Percentiles rank a stretch among this genome's conserved stretches.
Conservation (phyloP, 2,888 invertebrate genomes). For the Noctua janthina region DNA sequence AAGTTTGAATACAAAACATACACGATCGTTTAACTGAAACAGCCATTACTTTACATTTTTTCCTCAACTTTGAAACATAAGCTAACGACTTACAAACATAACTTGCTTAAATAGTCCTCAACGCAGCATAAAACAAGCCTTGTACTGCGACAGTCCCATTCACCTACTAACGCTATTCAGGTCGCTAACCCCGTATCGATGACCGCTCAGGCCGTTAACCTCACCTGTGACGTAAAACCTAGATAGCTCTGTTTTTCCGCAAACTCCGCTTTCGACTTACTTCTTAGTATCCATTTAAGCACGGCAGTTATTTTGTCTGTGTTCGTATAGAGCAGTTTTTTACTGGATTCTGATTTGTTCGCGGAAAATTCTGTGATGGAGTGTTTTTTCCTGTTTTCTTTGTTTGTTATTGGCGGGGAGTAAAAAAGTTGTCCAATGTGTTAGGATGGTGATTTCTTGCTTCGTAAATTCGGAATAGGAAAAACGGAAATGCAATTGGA, state of each 20-base stretch:
- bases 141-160: slow-evolving; percentile 41
- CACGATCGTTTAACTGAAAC: neutral
- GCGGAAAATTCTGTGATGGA: neutral
- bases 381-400: slow-evolving; percentile 32
- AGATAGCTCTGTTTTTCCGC: slow-evolving; percentile 53
- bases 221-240: slow-evolving; percentile 65
- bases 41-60: neutral
- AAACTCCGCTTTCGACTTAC: slow-evolving; percentile 33
- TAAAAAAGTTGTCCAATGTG: slow-evolving; percentile 23
- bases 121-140: slow-evolving; percentile 28
- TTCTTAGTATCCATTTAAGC: slow-evolving; percentile 38
- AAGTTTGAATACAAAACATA: neutral
- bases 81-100: neutral
- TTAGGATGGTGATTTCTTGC: neutral
- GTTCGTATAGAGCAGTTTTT: slow-evolving; percentile 23
- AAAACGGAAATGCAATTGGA: neutral
- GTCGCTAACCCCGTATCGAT: slow-evolving; percentile 70
- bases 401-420: slow-evolving; percentile 2
- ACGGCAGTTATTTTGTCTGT: slow-evolving; percentile 10
- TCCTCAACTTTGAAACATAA: neutral
- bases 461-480: neutral
- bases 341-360: neutral
- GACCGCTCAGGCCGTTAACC: slow-evolving; percentile 57
- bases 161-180: slow-evolving; percentile 55
- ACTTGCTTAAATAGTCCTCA: neutral